Percentiles rank a stretch among this genome's conserved stretches.
Conservation (phyloP, 2,797 vertebrate genomes). For the Lepilemur septentrionalis region DNA sequence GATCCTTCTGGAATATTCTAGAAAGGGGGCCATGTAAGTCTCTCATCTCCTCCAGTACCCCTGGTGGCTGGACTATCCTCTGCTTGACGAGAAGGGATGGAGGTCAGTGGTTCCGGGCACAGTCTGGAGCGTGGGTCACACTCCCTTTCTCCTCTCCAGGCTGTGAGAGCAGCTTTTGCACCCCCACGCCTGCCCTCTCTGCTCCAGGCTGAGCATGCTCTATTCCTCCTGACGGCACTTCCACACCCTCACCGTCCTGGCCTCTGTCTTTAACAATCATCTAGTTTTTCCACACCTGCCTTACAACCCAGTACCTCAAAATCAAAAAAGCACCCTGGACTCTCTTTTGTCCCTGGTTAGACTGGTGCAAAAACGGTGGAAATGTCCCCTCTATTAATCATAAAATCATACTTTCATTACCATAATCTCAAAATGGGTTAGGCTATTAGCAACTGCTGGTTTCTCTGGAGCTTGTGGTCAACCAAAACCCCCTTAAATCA, state of each 20-base stretch:
- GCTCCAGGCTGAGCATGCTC: background rate
- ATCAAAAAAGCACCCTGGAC: background rate
- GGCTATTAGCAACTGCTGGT: background rate
- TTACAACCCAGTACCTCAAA: background rate
- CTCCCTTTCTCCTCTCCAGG: background rate
- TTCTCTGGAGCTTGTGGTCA: background rate
- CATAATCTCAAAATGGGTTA: background rate
- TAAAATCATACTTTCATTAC: background rate
- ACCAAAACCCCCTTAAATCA: background rate
- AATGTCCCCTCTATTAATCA: background rate
- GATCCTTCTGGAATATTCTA: background rate
- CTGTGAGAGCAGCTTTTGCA: too few species aligned
- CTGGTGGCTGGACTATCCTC: background rate
- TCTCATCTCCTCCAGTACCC: background rate
- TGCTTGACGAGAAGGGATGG: background rate
- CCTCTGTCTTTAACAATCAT: background rate
- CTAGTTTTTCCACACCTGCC: background rate
- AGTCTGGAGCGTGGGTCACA: rapidly evolving
- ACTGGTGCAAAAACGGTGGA: background rate
- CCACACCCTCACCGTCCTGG: background rate
- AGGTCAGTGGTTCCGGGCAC: background rate
- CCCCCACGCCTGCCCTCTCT: rapidly evolving
- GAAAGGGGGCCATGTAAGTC: background rate
- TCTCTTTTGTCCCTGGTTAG: background rate
- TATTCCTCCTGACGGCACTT: too few species aligned